Evolutionary conservation across 2,797 vertebrate genomes (phyloP).

Genomic region (Bryconaethiops microstoma): DNA sequence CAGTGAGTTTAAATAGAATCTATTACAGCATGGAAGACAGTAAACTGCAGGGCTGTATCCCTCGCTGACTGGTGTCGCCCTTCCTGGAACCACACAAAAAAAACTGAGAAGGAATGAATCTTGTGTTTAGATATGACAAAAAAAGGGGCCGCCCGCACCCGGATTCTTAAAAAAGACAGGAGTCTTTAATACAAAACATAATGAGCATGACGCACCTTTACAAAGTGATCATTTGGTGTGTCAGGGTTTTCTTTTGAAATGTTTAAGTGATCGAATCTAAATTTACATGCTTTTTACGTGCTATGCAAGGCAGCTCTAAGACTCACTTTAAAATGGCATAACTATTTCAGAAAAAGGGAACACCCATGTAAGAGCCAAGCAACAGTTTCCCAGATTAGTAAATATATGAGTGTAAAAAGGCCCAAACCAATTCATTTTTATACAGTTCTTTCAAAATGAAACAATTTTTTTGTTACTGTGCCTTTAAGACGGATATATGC

Average conservation of each 20-base stretch:
- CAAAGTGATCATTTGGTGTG: constrained; percentile 5
- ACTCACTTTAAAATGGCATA: background rate
- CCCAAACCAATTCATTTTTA: background rate
- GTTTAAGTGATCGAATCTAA: background rate
- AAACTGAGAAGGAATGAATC: background rate
- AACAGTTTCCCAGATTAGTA: background rate
- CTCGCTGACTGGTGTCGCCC: background rate
- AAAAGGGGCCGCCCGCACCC: background rate
- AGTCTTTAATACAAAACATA: background rate
- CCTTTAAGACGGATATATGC: background rate
- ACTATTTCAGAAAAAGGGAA: background rate
- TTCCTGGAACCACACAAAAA: background rate
- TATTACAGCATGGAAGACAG: background rate
- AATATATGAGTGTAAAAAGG: background rate
- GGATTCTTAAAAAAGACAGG: background rate
- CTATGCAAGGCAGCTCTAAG: too few relatives aligned
- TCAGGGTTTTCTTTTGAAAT: background rate
- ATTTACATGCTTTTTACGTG: background rate
- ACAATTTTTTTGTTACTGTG: background rate
- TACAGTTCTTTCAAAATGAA: background rate
- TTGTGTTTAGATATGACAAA: background rate
- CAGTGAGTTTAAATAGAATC: background rate
- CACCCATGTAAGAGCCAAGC: background rate
- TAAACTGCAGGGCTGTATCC: background rate
- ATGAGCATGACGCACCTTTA: background rate